Percentiles rank a stretch among this genome's conserved stretches.
These are phyloP conservation scores for Zaprionus camerounensis DNA, from an alignment of 1,140 invertebrate species.

Conservation along the genomic window DNA sequence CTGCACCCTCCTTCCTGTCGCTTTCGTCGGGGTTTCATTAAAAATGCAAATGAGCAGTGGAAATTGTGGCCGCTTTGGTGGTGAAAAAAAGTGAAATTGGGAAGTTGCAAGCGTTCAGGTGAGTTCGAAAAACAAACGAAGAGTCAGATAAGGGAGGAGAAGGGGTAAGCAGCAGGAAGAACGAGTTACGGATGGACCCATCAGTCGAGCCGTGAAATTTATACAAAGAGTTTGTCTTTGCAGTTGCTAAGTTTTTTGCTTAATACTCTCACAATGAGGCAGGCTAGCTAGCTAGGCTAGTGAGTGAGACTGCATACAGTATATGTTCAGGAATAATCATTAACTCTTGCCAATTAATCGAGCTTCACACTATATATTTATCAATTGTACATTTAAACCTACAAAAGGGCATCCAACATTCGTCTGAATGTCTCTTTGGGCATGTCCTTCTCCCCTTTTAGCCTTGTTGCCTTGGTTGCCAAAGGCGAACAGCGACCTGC, in stretches of 20 bases:
- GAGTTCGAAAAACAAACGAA: conserved; percentile 50
- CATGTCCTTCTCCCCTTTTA: not conserved
- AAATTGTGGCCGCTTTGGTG: conserved; percentile 58
- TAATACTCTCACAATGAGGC: conserved; percentile 1
- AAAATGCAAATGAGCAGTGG: conserved; percentile 77
- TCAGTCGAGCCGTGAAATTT: conserved; percentile 58
- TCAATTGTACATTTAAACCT: too few relatives aligned
- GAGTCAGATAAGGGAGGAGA: conserved; percentile 2
- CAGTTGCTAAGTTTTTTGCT: conserved; percentile 11
- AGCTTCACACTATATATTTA: too few relatives aligned
- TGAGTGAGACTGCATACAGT: not conserved
- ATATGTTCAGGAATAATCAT: not conserved
- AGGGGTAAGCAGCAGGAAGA: not conserved
- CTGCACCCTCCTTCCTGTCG: conserved; percentile 21
- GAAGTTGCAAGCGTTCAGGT: conserved; percentile 44
- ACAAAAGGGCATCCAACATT: not conserved
- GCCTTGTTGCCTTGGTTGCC: conserved; percentile 7
- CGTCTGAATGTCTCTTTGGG: too few relatives aligned
- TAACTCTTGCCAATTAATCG: not conserved
- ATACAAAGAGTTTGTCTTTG: conserved; percentile 72
- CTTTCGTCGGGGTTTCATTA: conserved; percentile 69
- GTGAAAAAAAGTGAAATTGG: conserved; percentile 39
- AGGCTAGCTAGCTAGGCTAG: too few relatives aligned
- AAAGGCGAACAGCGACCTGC: conserved; percentile 16
- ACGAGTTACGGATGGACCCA: conserved; percentile 19